Evolutionary conservation across 2,797 vertebrate genomes (phyloP).

Genomic region (Triplophysa bombifrons): DNA sequence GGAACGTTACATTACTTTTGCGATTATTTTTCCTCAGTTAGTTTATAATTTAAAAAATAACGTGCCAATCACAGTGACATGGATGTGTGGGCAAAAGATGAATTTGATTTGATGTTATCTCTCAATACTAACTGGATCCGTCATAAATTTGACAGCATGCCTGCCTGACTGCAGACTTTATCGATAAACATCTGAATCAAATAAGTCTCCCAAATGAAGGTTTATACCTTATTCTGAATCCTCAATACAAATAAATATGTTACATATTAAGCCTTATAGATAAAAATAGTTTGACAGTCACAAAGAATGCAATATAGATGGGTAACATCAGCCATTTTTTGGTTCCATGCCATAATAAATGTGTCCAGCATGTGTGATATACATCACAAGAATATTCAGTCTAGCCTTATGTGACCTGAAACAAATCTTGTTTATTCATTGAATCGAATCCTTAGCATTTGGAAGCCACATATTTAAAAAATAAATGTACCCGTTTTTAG

Average conservation of each 20-base stretch:
- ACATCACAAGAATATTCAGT: neutral
- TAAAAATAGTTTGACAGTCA: neutral
- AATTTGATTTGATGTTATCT: constrained; percentile 31
- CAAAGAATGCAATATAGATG: neutral
- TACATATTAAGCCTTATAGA: neutral
- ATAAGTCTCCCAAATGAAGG: constrained; percentile 20
- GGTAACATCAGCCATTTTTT: neutral
- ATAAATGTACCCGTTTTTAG: neutral
- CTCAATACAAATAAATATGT: neutral
- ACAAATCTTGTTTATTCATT: neutral
- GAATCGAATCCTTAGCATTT: constrained; percentile 3
- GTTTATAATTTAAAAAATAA: constrained; percentile 21
- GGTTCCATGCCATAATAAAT: neutral
- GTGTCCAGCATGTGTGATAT: neutral
- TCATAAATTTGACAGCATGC: constrained; percentile 33
- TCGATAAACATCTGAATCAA: constrained; percentile 23
- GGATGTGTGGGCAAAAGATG: neutral
- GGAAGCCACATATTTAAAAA: neutral
- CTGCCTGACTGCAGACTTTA: constrained; percentile 17
- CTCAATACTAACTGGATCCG: constrained; percentile 42
- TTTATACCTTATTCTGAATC: neutral
- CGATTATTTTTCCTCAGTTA: neutral
- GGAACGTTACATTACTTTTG: neutral
- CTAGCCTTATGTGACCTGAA: neutral
- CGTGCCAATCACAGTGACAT: constrained; percentile 10